These are phyloP conservation scores for Myopa testacea DNA, from an alignment of 2,888 invertebrate genomes.

Conservation along the genomic window DNA sequence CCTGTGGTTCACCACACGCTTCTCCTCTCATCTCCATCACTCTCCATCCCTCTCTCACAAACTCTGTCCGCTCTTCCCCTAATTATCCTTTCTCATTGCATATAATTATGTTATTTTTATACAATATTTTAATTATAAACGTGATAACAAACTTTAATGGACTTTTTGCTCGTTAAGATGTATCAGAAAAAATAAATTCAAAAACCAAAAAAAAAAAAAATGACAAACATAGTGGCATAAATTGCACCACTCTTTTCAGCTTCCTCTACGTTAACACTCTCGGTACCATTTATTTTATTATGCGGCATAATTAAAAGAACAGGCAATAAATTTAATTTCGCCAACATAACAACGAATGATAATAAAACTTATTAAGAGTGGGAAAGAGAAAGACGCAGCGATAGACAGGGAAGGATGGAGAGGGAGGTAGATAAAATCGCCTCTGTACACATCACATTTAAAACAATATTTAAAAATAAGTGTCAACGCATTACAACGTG, in stretches of 20 bases:
- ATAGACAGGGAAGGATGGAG: background rate
- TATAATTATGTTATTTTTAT: background rate
- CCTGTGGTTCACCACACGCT: no score
- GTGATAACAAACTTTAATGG: background rate
- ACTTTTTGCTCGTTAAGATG: conserved; percentile 12
- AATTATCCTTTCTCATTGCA: background rate
- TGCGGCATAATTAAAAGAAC: conserved; percentile 41
- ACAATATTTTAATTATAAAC: background rate
- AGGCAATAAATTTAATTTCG: conserved; percentile 43
- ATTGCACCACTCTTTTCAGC: conserved; percentile 29
- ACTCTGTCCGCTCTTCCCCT: no score
- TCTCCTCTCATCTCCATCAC: no score
- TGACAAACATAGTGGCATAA: conserved; percentile 30
- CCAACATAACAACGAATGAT: conserved; percentile 5
- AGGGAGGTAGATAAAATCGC: background rate
- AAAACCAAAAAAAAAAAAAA: no score
- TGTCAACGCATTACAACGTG: no score
- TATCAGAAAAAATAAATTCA: background rate
- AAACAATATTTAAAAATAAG: no score
- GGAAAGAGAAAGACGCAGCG: background rate
- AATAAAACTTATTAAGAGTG: conserved; percentile 5
- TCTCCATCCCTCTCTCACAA: no score
- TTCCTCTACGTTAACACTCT: conserved; percentile 45
- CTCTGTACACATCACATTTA: background rate
- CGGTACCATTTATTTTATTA: conserved; percentile 51